Evolutionary conservation across 2,888 invertebrate species (phyloP), one percentile per base, ranked within the genome.

Genomic region (Elmis aenea): DNA sequence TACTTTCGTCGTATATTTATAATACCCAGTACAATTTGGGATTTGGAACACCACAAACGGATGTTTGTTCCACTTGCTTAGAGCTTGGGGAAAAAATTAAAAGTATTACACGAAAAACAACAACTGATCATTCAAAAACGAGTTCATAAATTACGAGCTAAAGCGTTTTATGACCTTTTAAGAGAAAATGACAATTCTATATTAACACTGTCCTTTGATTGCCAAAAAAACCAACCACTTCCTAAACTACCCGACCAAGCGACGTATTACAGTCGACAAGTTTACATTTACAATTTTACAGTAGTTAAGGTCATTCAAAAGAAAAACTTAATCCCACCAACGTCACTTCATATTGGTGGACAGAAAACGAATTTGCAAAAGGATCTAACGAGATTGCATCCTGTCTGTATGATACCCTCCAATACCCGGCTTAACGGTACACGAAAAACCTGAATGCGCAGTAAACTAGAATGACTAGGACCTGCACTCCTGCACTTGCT

Each of bases 231-330:
- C n/a, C n/a, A n/a, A n/a, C 32, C n/a, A n/a, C 21, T 54, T 41
- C 38, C 47, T 12, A 53, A 51, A 33, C 34, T 56, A 8, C 54
- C 56, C 0, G 57, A 58, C 33, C 58, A 59, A 44, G 37, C 46
- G 8, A 36, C 51, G 3, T 60, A 61, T 31, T 60, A 55, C 42
- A 38, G 42, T 10, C 35, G 57, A 2, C 57, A 59, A 34, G 25
- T 58, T 10, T 58, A 56, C 32, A 26, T 46, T n/a, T 57, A 53
- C 26, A 59, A 58, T 39, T 54, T 54, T 12, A 54, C 56, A 4
- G 38, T 58, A 9, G 52, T 55, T 24, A 38, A 48, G 55, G 58
- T 12, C 21, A 31, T 21, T 58, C 57, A n/a, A 45, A 47, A 22
- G 11, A 13, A 16, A 23, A 32, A 12, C 24, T 54, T 15, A 41